Percentiles rank a stretch among this genome's conserved stretches.
phyloP scores from a whole-genome alignment of 2,797 vertebrate genomes.

The Gymnothorax javanicus region DNA sequence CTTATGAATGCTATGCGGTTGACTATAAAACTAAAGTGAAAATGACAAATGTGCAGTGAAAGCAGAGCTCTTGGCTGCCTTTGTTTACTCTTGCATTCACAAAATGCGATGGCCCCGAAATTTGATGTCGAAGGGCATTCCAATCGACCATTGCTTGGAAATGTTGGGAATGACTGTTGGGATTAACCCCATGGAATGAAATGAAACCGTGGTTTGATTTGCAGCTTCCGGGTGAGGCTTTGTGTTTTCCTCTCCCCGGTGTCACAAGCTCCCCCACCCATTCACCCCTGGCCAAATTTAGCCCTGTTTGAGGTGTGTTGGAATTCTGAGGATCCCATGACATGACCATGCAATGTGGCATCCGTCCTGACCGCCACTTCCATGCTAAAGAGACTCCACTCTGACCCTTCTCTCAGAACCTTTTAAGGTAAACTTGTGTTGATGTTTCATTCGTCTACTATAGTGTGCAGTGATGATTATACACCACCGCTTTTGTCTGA shows the following conservation, averaged over 20 bases:
- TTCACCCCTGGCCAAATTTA: not conserved
- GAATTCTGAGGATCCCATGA: slow-evolving; percentile 17
- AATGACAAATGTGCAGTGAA: too few species aligned
- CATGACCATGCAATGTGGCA: not conserved
- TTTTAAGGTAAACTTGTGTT: not conserved
- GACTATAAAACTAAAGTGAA: too few species aligned
- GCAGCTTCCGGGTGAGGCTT: slow-evolving; percentile 54
- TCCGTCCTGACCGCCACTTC: not conserved
- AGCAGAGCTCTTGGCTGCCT: too few species aligned
- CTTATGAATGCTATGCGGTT: too few species aligned
- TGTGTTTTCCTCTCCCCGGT: slow-evolving; percentile 2
- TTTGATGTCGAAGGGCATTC: too few species aligned
- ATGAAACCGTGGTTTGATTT: slow-evolving; percentile 49
- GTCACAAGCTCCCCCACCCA: not conserved
- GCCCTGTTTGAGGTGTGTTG: not conserved
- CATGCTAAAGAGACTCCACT: not conserved
- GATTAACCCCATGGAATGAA: too few species aligned
- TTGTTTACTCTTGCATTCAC: too few species aligned
- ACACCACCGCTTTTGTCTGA: too few species aligned
- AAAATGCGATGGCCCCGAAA: too few species aligned
- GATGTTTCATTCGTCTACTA: not conserved
- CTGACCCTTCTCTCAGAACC: not conserved
- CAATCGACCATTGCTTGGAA: too few species aligned
- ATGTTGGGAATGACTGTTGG: too few species aligned
- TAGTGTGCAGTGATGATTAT: not conserved